phyloP scores from a whole-genome alignment of 1,140 invertebrate genomes.

The Psix sp. region DNA sequence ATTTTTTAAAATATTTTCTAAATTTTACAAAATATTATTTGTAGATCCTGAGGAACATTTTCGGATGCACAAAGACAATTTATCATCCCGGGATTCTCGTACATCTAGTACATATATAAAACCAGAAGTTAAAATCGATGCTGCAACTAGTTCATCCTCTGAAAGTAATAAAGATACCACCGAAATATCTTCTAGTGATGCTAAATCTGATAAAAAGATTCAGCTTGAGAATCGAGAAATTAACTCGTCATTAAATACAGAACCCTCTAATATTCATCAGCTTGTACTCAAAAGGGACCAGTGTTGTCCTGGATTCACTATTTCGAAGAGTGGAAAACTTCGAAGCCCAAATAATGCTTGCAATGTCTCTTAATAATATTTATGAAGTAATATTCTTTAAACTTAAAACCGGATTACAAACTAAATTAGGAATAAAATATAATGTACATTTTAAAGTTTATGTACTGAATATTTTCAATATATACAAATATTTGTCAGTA shows the following conservation, averaged over 20 bases:
- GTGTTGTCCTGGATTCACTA: constrained; percentile 74
- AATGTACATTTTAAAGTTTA: background rate
- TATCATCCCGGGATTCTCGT: background rate
- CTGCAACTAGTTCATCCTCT: background rate
- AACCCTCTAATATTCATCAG: constrained; percentile 62
- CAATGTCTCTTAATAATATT: constrained; percentile 33
- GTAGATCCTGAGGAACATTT: background rate
- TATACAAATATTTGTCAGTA: too few relatives aligned
- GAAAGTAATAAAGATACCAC: background rate
- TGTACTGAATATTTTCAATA: too few relatives aligned
- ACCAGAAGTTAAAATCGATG: background rate
- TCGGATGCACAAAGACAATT: background rate
- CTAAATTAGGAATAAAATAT: background rate
- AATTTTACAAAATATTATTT: too few relatives aligned
- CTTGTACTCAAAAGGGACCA: constrained; percentile 66
- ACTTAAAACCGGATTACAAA: background rate
- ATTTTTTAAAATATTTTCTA: too few relatives aligned
- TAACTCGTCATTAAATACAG: constrained; percentile 37
- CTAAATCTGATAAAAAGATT: background rate
- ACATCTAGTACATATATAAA: background rate
- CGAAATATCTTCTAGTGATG: background rate
- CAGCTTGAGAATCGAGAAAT: constrained; percentile 12
- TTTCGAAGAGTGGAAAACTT: constrained; percentile 68
- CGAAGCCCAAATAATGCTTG: constrained; percentile 68
- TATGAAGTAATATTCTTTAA: too few relatives aligned